Conservation (phyloP, 2,113 vertebrate genomes). For the Ceyx margarethae region DNA sequence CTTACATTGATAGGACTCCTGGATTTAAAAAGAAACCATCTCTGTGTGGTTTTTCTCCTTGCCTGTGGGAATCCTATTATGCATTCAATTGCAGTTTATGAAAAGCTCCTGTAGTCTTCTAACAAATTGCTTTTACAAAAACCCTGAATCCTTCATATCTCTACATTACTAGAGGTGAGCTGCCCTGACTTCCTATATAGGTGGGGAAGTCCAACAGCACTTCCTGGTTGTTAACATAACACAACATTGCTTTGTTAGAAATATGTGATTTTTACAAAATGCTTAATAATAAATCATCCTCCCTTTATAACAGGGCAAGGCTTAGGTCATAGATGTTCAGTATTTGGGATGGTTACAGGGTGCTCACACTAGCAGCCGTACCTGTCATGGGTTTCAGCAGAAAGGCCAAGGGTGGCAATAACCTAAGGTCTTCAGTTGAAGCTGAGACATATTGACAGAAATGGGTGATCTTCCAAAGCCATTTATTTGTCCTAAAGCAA, state of each 20-base stretch:
- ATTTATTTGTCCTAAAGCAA: background rate
- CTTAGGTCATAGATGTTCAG: background rate
- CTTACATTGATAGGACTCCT: background rate
- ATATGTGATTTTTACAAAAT: background rate
- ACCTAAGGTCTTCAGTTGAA: background rate
- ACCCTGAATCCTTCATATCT: background rate
- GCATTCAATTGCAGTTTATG: background rate
- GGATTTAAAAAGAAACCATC: background rate
- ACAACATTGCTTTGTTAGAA: background rate
- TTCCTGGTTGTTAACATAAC: background rate
- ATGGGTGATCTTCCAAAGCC: background rate
- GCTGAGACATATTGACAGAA: background rate
- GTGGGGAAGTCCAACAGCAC: background rate
- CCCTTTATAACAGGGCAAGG: background rate
- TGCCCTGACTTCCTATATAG: background rate
- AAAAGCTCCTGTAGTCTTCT: background rate
- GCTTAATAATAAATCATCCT: background rate
- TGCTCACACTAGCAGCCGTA: accelerated
- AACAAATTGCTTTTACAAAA: background rate
- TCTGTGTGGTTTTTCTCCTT: background rate
- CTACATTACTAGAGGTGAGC: background rate
- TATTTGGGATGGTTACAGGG: background rate
- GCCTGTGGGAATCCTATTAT: background rate
- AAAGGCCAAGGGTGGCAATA: background rate
- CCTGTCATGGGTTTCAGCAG: background rate